Evolutionary conservation across 2,113 vertebrate genomes (phyloP).

Genomic region (Myiopsitta monachus): DNA sequence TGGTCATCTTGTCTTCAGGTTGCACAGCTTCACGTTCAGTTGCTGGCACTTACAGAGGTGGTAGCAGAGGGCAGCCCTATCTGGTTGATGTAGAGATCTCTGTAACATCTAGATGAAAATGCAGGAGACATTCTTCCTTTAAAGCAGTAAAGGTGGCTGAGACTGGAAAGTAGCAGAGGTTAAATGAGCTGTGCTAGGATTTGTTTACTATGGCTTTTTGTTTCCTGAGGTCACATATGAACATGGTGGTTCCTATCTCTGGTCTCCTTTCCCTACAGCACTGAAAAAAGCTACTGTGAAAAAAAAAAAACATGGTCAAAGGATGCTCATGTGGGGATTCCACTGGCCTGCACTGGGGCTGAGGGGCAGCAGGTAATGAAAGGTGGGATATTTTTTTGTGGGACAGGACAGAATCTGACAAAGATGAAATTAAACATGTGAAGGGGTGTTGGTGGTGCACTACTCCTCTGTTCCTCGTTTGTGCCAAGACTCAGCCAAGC

Average conservation of each 20-base stretch:
- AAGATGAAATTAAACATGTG: accelerated
- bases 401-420: not conserved
- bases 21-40: accelerated
- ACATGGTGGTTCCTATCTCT: not conserved
- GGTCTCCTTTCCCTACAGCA: not conserved
- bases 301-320: accelerated
- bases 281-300: not conserved
- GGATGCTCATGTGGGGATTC: not conserved
- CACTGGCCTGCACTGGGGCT: not conserved
- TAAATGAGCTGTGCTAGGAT: not conserved
- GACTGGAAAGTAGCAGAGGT: not conserved
- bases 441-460: not conserved
- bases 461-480: accelerated
- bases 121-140: not conserved
- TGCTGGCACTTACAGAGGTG: not conserved
- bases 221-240: not conserved
- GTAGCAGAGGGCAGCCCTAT: not conserved
- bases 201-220: accelerated
- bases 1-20: not conserved
- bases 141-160: not conserved
- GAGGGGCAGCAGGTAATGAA: not conserved
- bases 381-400: accelerated
- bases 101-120: not conserved
- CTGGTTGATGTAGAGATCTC: not conserved
- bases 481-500: not conserved